Conservation (phyloP, 2,888 invertebrate species). For the Catocala sponsa region DNA sequence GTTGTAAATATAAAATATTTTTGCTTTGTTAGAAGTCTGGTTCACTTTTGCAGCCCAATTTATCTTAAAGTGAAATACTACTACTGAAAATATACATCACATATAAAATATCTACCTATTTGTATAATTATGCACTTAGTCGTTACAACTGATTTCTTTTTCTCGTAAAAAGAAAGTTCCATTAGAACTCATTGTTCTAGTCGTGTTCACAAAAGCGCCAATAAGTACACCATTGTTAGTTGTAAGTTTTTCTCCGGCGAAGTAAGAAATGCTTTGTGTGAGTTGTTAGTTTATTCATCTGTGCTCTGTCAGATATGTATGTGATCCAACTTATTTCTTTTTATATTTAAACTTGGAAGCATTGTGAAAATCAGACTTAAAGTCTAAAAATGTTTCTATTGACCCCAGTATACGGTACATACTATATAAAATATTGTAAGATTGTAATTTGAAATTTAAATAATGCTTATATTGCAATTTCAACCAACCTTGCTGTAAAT, state of each 20-base stretch:
- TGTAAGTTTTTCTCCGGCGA: slow-evolving; percentile 10
- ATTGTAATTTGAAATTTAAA: too few species aligned
- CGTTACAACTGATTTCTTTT: slow-evolving; percentile 3
- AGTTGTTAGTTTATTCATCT: slow-evolving; percentile 2
- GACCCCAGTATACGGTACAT: too few species aligned
- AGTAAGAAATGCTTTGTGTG: slow-evolving; percentile 8
- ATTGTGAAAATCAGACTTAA: too few species aligned
- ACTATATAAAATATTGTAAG: too few species aligned
- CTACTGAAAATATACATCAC: too few species aligned
- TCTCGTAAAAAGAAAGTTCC: slow-evolving; percentile 14
- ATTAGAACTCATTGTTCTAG: slow-evolving; percentile 28
- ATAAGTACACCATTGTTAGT: slow-evolving; percentile 23
- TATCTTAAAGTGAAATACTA: too few species aligned
- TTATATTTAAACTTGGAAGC: too few species aligned
- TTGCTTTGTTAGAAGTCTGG: too few species aligned
- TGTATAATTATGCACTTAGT: background rate
- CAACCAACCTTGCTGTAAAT: background rate
- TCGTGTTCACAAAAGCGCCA: slow-evolving; percentile 22
- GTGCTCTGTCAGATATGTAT: background rate
- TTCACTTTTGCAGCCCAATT: too few species aligned
- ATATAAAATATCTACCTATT: background rate
- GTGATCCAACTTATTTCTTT: background rate
- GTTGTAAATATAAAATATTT: too few species aligned
- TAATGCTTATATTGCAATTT: slow-evolving; percentile 1
- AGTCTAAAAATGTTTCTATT: too few species aligned